Evolutionary conservation across 2,797 vertebrate genomes (phyloP).

Genomic region (Macropodus opercularis): DNA sequence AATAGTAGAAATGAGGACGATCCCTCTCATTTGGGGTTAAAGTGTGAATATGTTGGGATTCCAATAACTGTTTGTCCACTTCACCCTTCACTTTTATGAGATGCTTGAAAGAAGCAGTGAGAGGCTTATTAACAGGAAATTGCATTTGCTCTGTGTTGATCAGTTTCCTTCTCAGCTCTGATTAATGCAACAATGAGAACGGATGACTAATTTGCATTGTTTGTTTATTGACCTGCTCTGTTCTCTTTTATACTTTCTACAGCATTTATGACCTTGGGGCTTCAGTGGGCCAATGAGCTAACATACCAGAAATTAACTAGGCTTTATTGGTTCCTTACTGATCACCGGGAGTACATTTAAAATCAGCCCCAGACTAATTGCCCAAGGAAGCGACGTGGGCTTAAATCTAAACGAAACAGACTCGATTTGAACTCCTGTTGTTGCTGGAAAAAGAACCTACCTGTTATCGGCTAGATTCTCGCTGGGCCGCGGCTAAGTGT

Average conservation of each 20-base stretch:
- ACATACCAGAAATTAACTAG: conserved; percentile 42
- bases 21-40: conserved; percentile 28
- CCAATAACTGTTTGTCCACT: conserved; percentile 32
- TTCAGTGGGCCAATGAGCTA: conserved; percentile 23
- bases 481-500: conserved; percentile 38
- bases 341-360: conserved; percentile 39
- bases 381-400: conserved; percentile 19
- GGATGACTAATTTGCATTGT: conserved; percentile 33
- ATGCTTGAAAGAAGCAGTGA: background rate
- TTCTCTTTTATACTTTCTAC: conserved; percentile 42
- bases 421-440: conserved; percentile 5
- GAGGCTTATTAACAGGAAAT: conserved; percentile 28
- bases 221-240: conserved; percentile 46
- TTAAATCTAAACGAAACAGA: conserved; percentile 46
- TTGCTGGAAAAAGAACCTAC: conserved; percentile 35
- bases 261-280: conserved; percentile 30
- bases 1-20: conserved; percentile 28
- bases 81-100: background rate
- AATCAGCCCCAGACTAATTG: conserved; percentile 25
- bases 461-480: conserved; percentile 45
- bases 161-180: conserved; percentile 30
- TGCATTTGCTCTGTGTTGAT: conserved; percentile 38
- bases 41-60: conserved; percentile 23
- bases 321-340: conserved; percentile 12
- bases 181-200: conserved; percentile 35